phyloP scores from a whole-genome alignment of 2,797 vertebrate species.

The Diglossa cyanea region DNA sequence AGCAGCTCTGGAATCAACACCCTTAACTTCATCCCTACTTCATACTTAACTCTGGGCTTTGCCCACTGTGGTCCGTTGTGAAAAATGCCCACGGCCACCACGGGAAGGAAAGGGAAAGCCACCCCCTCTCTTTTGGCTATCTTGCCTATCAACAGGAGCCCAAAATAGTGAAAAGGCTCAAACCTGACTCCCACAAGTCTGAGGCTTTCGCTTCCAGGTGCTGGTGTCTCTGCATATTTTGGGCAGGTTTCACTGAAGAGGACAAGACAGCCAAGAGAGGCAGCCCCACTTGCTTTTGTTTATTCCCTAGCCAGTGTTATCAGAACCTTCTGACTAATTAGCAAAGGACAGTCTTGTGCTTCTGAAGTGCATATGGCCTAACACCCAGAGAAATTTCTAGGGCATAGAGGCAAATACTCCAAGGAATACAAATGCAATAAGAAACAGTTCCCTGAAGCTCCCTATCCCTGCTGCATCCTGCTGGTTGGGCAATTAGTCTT shows the following conservation, averaged over 20 bases:
- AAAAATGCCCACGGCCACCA: not conserved
- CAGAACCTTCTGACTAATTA: not conserved
- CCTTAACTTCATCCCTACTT: not conserved
- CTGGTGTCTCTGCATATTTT: not conserved
- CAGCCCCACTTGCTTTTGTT: not conserved
- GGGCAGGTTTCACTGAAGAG: not conserved
- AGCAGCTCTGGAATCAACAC: not conserved
- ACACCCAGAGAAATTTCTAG: not conserved
- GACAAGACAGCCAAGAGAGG: not conserved
- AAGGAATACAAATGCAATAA: not conserved
- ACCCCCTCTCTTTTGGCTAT: not conserved
- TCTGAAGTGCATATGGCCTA: not conserved
- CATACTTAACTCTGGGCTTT: not conserved
- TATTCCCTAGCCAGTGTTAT: not conserved
- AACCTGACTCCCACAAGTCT: not conserved
- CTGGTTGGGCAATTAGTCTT: not conserved
- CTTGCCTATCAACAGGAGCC: not conserved
- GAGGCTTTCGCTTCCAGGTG: not conserved
- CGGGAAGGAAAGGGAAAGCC: not conserved
- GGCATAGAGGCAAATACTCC: not conserved
- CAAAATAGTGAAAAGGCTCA: not conserved
- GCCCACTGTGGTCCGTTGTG: not conserved
- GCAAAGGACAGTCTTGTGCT: not conserved
- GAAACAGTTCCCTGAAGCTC: not conserved
- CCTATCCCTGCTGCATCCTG: not conserved